Conservation (phyloP, 35 echinoderm and acorn worm species). For the Stichopus chloronotus region DNA sequence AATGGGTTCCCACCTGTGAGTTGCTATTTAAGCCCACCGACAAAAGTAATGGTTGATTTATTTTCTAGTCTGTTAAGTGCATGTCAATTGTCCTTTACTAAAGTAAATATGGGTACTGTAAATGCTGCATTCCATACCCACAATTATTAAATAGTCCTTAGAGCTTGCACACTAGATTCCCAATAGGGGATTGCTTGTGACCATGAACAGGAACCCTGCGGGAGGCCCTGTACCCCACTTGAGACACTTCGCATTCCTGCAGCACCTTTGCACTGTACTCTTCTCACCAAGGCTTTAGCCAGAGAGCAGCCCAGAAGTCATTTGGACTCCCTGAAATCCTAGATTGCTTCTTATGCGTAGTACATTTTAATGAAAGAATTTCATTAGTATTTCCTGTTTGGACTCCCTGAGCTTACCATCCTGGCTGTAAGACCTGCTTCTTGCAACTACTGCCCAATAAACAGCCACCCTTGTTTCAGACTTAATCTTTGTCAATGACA, state of each 20-base stretch:
- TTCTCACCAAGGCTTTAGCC: neutral
- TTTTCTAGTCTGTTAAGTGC: conserved; percentile 8
- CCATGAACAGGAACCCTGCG: neutral
- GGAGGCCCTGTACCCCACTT: neutral
- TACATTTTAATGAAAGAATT: neutral
- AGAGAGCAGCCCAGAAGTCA: neutral
- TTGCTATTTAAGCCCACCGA: conserved; percentile 13
- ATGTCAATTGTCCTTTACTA: conserved; percentile 12
- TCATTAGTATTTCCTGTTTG: neutral
- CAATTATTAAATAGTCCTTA: neutral
- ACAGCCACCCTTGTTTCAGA: neutral
- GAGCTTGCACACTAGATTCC: conserved; percentile 15
- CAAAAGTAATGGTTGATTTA: conserved; percentile 20
- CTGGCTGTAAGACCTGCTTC: too few species aligned
- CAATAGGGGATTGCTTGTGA: neutral
- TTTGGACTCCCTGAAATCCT: neutral
- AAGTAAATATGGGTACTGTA: neutral
- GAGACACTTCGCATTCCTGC: conserved; percentile 22
- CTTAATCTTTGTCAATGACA: neutral
- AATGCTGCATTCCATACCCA: conserved; percentile 12
- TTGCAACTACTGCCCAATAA: conserved; percentile 1
- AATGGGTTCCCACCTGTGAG: neutral
- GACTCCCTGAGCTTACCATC: too few species aligned
- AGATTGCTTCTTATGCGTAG: neutral
- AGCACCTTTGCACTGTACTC: conserved; percentile 12